Evolutionary conservation across 2,113 vertebrate genomes (phyloP).

Genomic region (Coturnix japonica): DNA sequence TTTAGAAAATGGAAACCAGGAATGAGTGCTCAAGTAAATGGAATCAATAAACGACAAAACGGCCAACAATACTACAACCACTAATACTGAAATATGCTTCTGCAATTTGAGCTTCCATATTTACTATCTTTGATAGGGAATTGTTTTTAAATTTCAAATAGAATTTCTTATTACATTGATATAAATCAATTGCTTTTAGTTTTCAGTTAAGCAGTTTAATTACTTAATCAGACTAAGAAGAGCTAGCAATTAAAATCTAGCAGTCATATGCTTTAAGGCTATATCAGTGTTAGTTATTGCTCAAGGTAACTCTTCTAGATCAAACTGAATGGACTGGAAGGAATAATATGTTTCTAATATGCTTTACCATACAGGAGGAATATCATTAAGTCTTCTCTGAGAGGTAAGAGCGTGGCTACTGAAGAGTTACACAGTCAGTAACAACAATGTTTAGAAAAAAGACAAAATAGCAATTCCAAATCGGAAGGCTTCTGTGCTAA

Average conservation of each 20-base stretch:
- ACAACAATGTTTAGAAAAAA: constrained; percentile 41
- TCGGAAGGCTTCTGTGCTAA: constrained; percentile 14
- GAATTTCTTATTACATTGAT: constrained; percentile 44
- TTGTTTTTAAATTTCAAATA: constrained; percentile 60
- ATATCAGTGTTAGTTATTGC: constrained; percentile 53
- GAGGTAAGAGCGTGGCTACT: constrained; percentile 20
- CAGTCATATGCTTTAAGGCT: constrained; percentile 19
- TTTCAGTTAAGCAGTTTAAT: constrained; percentile 63
- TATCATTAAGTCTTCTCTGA: constrained; percentile 40
- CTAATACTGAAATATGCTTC: background rate
- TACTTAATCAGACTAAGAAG: constrained; percentile 55
- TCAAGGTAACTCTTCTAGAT: constrained; percentile 41
- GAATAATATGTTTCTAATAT: background rate
- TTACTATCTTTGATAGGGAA: background rate
- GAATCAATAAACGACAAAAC: constrained; percentile 10
- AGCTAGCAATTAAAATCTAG: constrained; percentile 52
- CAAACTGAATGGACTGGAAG: constrained; percentile 35
- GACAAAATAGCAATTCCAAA: constrained; percentile 35
- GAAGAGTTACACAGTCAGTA: constrained; percentile 10
- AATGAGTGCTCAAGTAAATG: constrained; percentile 3
- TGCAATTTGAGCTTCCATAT: background rate
- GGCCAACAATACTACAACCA: background rate
- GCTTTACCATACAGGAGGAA: background rate
- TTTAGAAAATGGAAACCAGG: constrained; percentile 2
- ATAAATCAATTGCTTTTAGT: constrained; percentile 47